A percentile compares a stretch with the other conserved stretches of the same genome.
These are phyloP conservation scores for Macrotis lagotis DNA, from an alignment of 2,113 vertebrate genomes.

Conservation along the genomic window DNA sequence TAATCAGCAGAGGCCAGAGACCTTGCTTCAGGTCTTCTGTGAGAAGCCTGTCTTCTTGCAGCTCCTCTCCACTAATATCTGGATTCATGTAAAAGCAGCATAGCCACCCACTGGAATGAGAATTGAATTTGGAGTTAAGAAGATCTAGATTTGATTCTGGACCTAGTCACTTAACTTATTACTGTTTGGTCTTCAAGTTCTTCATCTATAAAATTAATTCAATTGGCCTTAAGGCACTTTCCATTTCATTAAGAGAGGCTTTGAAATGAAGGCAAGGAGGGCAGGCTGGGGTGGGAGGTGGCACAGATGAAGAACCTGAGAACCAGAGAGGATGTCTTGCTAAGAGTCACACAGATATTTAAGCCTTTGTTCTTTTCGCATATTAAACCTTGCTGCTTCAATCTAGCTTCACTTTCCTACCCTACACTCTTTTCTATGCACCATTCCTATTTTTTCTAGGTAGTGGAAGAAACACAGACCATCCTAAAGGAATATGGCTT, in stretches of 20 bases:
- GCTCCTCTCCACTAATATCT: not conserved
- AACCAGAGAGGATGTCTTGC: accelerated
- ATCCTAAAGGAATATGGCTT: constrained; percentile 95
- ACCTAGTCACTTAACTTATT: not conserved
- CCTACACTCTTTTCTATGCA: not conserved
- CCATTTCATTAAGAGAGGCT: not conserved
- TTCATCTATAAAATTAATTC: not conserved
- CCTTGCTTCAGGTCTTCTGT: not conserved
- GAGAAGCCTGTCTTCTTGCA: not conserved
- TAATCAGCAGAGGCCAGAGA: not conserved
- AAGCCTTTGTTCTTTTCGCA: not conserved
- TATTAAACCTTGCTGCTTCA: too few species aligned
- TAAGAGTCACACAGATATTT: accelerated
- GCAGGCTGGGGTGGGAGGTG: not conserved
- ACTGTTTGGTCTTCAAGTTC: not conserved
- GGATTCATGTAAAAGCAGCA: not conserved
- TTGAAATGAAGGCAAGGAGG: not conserved
- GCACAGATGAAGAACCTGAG: not conserved
- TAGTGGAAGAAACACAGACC: constrained; percentile 95
- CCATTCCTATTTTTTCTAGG: constrained; percentile 80
- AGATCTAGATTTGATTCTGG: not conserved
- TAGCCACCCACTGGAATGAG: too few species aligned
- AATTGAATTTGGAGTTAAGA: too few species aligned
- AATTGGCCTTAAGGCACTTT: not conserved
- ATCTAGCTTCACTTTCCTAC: not conserved